These are phyloP conservation scores for Notothenia rossii DNA, from an alignment of 2,113 vertebrate species.

Conservation along the genomic window DNA sequence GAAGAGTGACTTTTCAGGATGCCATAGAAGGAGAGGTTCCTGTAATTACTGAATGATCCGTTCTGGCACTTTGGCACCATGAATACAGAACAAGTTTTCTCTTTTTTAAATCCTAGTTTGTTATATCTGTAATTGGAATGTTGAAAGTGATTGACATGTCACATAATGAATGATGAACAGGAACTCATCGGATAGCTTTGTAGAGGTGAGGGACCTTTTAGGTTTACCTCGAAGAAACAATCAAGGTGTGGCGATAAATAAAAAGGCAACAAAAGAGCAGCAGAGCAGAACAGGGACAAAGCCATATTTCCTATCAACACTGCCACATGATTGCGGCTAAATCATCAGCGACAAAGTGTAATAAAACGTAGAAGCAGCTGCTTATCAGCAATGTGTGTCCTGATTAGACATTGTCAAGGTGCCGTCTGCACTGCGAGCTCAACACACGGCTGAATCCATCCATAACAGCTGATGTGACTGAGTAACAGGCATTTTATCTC, in stretches of 20 bases:
- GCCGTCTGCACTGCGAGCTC: background rate
- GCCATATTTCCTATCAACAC: background rate
- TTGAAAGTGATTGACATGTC: background rate
- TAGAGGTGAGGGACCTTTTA: background rate
- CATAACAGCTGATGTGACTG: background rate
- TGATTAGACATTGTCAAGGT: constrained; percentile 18
- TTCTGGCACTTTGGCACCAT: constrained; percentile 18
- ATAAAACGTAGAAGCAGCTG: background rate
- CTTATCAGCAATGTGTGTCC: constrained; percentile 15
- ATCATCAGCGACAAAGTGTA: background rate
- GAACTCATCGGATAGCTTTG: background rate
- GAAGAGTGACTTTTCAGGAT: constrained; percentile 53
- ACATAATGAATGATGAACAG: background rate
- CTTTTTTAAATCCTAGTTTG: background rate
- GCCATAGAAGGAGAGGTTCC: constrained; percentile 19
- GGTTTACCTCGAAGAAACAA: background rate
- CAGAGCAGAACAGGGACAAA: constrained; percentile 1
- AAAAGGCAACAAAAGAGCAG: constrained; percentile 11
- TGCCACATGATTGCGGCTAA: background rate
- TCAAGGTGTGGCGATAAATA: background rate
- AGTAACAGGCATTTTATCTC: background rate
- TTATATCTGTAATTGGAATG: background rate
- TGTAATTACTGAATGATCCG: constrained; percentile 31
- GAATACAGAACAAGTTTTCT: constrained; percentile 19
- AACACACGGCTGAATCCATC: background rate